Evolutionary conservation across 2,113 vertebrate genomes (phyloP).

Genomic region (Myrmecobius fasciatus): DNA sequence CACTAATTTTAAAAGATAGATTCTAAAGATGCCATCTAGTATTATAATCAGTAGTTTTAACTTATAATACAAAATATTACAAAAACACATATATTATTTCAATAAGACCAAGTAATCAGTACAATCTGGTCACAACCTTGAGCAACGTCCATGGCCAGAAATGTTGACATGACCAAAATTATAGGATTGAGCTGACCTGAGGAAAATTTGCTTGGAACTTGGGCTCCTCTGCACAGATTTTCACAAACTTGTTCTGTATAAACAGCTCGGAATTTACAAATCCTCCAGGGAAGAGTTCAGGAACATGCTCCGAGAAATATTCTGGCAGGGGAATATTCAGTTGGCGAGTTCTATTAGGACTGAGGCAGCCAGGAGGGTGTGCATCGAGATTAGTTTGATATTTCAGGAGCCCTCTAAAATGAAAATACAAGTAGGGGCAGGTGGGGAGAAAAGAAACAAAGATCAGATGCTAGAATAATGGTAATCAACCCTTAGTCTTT

Average conservation of each 20-base stretch:
- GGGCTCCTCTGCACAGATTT: conserved; percentile 90
- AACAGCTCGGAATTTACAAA: conserved; percentile 75
- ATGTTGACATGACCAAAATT: conserved; percentile 50
- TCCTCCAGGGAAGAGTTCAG: conserved; percentile 65
- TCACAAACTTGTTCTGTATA: conserved; percentile 76
- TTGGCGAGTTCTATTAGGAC: conserved; percentile 85
- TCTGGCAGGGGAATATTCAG: conserved; percentile 66
- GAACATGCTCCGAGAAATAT: conserved; percentile 69
- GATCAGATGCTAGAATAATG: conserved; percentile 23
- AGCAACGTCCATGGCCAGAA: background rate
- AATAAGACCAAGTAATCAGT: background rate
- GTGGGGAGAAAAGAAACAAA: conserved; percentile 17
- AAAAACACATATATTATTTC: background rate
- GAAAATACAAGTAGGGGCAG: conserved; percentile 56
- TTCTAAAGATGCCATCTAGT: background rate
- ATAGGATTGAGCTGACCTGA: conserved; percentile 88
- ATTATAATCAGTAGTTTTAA: background rate
- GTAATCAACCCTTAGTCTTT: conserved; percentile 44
- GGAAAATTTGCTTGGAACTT: conserved; percentile 93
- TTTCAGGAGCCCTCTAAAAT: conserved; percentile 93
- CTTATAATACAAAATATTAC: background rate
- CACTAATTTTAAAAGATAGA: background rate
- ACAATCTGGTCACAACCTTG: conserved; percentile 3
- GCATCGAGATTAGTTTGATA: conserved; percentile 94
- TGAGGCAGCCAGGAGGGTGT: conserved; percentile 94